These are phyloP conservation scores for Embidobia sp. DNA, from an alignment of 2,888 invertebrate species.

Conservation along the genomic window DNA sequence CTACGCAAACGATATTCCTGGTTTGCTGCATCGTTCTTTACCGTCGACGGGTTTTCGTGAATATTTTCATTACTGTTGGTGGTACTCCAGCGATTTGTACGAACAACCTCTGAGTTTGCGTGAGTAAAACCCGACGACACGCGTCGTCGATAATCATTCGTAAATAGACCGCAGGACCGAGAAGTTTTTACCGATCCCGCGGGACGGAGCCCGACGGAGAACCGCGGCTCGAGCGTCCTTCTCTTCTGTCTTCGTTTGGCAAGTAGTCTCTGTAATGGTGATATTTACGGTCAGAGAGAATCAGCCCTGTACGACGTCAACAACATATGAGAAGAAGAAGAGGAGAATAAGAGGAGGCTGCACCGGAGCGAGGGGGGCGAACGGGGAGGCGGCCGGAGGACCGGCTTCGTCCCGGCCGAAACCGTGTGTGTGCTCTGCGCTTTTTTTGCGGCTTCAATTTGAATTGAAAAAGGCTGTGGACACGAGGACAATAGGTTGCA, in stretches of 20 bases:
- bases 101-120: too few species aligned
- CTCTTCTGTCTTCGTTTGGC: constrained; percentile 1
- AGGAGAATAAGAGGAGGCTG: constrained; percentile 62
- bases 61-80: constrained; percentile 57
- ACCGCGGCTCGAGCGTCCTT: too few species aligned
- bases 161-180: too few species aligned
- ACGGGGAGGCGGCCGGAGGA: constrained; percentile 9
- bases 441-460: constrained; percentile 80
- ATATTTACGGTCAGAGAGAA: constrained; percentile 81
- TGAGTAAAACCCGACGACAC: too few species aligned
- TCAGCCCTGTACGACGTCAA: constrained; percentile 75
- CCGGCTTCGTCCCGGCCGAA: constrained; percentile 68
- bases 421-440: constrained; percentile 73
- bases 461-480: constrained; percentile 80
- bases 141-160: too few species aligned
- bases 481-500: constrained; percentile 80
- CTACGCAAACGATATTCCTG: too few species aligned
- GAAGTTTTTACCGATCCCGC: too few species aligned
- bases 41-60: constrained; percentile 54
- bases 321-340: constrained; percentile 64
- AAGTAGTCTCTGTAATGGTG: constrained; percentile 73
- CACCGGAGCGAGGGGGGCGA: constrained; percentile 60
- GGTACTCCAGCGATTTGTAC: too few species aligned
- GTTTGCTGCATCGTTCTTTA: constrained; percentile 51
- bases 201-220: too few species aligned